A percentile compares a stretch with the other conserved stretches of the same genome.
These are phyloP conservation scores for Euspilapteryx auroguttella DNA, from an alignment of 2,888 invertebrate species.

Conservation along the genomic window DNA sequence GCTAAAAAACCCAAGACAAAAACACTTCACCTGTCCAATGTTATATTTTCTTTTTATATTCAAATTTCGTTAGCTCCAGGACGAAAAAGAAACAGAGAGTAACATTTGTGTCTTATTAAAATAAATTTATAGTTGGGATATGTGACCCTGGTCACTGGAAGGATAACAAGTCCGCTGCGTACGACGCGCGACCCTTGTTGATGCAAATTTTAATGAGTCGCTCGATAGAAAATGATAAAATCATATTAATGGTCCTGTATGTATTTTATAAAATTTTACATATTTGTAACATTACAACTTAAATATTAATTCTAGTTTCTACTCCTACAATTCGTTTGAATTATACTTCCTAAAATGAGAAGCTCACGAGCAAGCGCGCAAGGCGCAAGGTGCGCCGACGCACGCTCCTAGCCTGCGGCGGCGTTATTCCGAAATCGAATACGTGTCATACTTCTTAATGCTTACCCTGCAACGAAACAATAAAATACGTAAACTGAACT, in stretches of 20 bases:
- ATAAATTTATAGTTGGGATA: constrained; percentile 58
- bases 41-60: constrained; percentile 60
- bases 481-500: constrained; percentile 39
- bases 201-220: constrained; percentile 3
- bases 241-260: too few species aligned
- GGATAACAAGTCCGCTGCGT: constrained; percentile 33
- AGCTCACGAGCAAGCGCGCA: not conserved
- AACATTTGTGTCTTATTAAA: constrained; percentile 61
- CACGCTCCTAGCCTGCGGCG: constrained; percentile 43
- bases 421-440: constrained; percentile 49
- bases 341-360: constrained; percentile 1
- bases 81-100: constrained; percentile 48
- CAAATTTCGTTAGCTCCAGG: constrained; percentile 51
- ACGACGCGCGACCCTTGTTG: constrained; percentile 22
- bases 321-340: constrained; percentile 1
- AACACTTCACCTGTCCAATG: constrained; percentile 53
- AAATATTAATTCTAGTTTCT: too few species aligned
- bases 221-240: not conserved
- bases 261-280: too few species aligned
- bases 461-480: constrained; percentile 20
- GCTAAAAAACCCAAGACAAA: constrained; percentile 38
- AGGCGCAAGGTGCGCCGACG: constrained; percentile 50
- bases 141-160: constrained; percentile 51
- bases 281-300: constrained; percentile 1
- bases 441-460: constrained; percentile 54